Conservation (phyloP, 2,888 invertebrate species). For the Platycheirus albimanus region DNA sequence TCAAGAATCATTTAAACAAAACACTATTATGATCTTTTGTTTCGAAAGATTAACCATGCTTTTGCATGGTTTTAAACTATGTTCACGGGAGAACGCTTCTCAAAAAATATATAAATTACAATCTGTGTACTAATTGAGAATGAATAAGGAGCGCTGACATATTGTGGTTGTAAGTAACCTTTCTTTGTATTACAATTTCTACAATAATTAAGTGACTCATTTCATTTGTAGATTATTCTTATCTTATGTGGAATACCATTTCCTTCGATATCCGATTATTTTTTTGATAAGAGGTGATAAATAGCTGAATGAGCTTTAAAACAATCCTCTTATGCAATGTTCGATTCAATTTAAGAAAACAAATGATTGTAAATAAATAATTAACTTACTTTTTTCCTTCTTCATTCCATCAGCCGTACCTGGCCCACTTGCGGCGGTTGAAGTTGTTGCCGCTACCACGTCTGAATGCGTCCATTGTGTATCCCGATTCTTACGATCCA, state of each 20-base stretch:
- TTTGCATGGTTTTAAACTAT: no score
- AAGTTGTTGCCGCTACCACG: constrained; percentile 22
- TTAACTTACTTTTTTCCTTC: constrained; percentile 68
- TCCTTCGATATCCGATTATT: not conserved
- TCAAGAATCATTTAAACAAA: no score
- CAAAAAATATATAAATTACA: no score
- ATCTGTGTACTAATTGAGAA: no score
- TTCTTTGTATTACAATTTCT: no score
- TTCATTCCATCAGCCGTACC: constrained; percentile 29
- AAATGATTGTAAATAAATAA: no score
- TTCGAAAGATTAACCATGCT: no score
- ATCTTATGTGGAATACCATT: not conserved
- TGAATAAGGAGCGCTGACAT: not conserved
- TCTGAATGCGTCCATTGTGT: constrained; percentile 60
- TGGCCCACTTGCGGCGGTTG: constrained; percentile 5
- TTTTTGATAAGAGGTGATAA: not conserved
- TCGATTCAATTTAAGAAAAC: no score
- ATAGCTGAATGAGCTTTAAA: not conserved
- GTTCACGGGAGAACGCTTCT: no score
- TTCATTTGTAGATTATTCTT: not conserved
- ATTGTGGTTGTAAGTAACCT: not conserved
- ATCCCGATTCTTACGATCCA: constrained; percentile 69
- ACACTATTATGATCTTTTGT: no score
- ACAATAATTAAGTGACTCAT: constrained; percentile 2
- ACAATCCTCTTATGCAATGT: no score